A percentile compares a stretch with the other conserved stretches of the same genome.
phyloP scores from a whole-genome alignment of 2,888 invertebrate species.

The Caenorhabditis virilis region DNA sequence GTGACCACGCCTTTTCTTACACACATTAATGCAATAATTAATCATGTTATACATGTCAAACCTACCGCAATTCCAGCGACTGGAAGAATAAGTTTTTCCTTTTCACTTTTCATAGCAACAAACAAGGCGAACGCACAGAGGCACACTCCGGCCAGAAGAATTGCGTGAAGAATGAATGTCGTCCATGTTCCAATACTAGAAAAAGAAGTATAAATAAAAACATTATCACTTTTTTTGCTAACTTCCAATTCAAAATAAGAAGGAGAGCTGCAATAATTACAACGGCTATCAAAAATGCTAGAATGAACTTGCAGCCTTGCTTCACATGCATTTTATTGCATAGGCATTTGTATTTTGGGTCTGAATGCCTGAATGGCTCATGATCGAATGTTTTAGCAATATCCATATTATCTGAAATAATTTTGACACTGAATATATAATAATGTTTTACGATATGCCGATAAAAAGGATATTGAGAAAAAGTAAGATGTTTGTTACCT shows the following conservation, averaged over 20 bases:
- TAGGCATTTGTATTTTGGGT: conserved; percentile 46
- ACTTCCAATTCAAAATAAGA: conserved; percentile 36
- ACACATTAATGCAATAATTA: too few relatives aligned
- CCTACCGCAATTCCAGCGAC: conserved; percentile 41
- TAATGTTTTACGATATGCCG: too few relatives aligned
- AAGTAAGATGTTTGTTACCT: too few relatives aligned
- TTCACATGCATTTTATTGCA: conserved; percentile 49
- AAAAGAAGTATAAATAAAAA: background rate
- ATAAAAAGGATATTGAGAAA: too few relatives aligned
- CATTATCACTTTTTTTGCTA: background rate
- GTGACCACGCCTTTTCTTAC: too few relatives aligned
- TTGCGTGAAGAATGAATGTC: conserved; percentile 28
- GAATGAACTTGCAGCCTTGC: conserved; percentile 37
- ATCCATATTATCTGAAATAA: too few relatives aligned
- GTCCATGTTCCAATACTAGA: conserved; percentile 45
- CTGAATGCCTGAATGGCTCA: conserved; percentile 49
- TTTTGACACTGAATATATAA: too few relatives aligned
- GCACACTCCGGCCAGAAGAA: conserved; percentile 27
- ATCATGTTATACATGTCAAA: too few relatives aligned
- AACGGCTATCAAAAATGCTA: conserved; percentile 25
- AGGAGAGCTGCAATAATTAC: conserved; percentile 16
- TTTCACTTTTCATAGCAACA: conserved; percentile 47
- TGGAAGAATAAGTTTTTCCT: conserved; percentile 46
- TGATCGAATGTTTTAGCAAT: conserved; percentile 49
- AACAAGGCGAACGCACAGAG: conserved; percentile 27